Conservation (phyloP, 1,140 invertebrate species). For the Aphelinus atriplicis region DNA sequence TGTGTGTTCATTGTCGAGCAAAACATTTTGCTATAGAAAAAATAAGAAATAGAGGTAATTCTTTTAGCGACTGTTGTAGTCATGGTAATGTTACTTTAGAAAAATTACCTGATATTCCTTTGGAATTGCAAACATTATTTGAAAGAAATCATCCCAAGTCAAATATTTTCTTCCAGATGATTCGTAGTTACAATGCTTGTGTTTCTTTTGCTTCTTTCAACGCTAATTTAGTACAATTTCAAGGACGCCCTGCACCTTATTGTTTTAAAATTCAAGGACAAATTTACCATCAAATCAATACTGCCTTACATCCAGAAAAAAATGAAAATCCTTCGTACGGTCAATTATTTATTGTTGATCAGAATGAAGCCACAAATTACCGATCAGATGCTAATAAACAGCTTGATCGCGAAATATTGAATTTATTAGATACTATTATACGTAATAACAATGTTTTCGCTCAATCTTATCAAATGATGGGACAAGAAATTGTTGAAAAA, state of each 20-base stretch:
- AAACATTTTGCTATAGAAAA: slow-evolving; percentile 35
- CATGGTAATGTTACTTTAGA: slow-evolving; percentile 23
- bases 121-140: slow-evolving; percentile 20
- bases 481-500: neutral
- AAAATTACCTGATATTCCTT: slow-evolving; percentile 15
- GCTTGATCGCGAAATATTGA: neutral
- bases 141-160: slow-evolving; percentile 21
- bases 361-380: slow-evolving; percentile 29
- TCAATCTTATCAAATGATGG: slow-evolving; percentile 1
- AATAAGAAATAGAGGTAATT: slow-evolving; percentile 30
- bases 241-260: too few relatives aligned
- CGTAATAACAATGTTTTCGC: slow-evolving; percentile 5
- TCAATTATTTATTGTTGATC: slow-evolving; percentile 41
- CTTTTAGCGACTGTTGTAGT: slow-evolving; percentile 33
- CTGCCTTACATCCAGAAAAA: slow-evolving; percentile 27
- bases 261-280: slow-evolving; percentile 34
- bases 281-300: slow-evolving; percentile 42
- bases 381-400: neutral
- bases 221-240: slow-evolving; percentile 12
- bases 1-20: slow-evolving; percentile 28
- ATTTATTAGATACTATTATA: slow-evolving; percentile 1
- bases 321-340: slow-evolving; percentile 34
- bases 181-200: slow-evolving; percentile 30
- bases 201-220: slow-evolving; percentile 34
- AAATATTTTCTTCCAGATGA: slow-evolving; percentile 25